Evolutionary conservation across 2,797 vertebrate species (phyloP).

Genomic region (Catamblyrhynchus diadema): DNA sequence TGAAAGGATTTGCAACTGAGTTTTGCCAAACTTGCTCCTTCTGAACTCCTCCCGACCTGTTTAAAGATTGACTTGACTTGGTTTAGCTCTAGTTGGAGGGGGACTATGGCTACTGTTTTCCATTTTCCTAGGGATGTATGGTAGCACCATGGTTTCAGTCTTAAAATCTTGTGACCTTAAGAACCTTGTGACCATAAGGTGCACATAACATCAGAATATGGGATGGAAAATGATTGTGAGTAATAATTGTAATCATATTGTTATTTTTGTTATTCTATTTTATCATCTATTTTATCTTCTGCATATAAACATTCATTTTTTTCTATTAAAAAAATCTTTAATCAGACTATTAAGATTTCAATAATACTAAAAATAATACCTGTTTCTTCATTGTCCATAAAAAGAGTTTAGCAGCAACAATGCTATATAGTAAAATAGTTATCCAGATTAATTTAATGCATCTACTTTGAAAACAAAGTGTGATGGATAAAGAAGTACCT

Average conservation of each 20-base stretch:
- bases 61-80: not conserved
- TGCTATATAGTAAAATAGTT: not conserved
- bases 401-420: not conserved
- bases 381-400: not conserved
- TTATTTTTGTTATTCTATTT: not conserved
- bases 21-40: not conserved
- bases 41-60: not conserved
- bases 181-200: not conserved
- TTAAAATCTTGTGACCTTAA: not conserved
- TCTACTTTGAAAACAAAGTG: not conserved
- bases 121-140: not conserved
- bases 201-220: not conserved
- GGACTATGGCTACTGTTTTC: not conserved
- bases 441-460: not conserved
- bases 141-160: not conserved
- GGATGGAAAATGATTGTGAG: not conserved
- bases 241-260: fast-evolving
- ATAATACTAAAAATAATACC: not conserved
- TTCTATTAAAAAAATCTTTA: not conserved
- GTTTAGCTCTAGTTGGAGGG: not conserved
- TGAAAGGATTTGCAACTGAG: not conserved
- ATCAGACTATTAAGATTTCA: not conserved
- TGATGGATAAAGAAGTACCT: not conserved
- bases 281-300: not conserved
- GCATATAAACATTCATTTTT: not conserved